Evolutionary conservation across 2,888 invertebrate species (phyloP).

Genomic region (Mystacides longicornis): DNA sequence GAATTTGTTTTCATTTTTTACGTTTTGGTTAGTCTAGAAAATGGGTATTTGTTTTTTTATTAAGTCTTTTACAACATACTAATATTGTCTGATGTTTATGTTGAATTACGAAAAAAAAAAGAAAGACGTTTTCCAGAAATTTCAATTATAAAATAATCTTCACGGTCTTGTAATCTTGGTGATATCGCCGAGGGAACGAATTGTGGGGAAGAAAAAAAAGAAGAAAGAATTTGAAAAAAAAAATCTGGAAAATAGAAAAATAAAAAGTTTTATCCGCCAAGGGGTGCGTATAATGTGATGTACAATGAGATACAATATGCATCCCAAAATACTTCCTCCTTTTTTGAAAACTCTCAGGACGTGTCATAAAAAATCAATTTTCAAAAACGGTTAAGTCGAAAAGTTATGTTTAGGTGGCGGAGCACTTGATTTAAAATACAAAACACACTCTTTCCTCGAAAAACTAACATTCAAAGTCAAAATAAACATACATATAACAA

Average conservation of each 20-base stretch:
- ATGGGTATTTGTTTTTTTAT: too few species aligned
- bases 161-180: too few species aligned
- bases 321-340: constrained; percentile 19
- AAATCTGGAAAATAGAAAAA: not conserved
- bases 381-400: constrained; percentile 26
- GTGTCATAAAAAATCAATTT: constrained; percentile 26
- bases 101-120: too few species aligned
- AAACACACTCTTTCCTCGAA: not conserved
- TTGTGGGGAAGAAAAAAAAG: constrained; percentile 11
- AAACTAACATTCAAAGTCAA: too few species aligned
- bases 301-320: constrained; percentile 8
- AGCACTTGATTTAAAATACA: not conserved
- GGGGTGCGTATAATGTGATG: not conserved
- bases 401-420: constrained; percentile 20
- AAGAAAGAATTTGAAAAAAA: not conserved
- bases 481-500: too few species aligned
- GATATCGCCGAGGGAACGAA: not conserved
- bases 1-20: too few species aligned
- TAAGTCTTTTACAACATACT: too few species aligned
- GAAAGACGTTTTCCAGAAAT: too few species aligned
- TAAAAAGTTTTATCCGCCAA: constrained; percentile 13
- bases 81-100: too few species aligned
- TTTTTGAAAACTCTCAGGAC: constrained; percentile 22
- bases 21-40: too few species aligned
- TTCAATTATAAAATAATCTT: too few species aligned